Base-by-base conservation (phyloP, 30 jellyfish, hydroid and myxozoan genomes). In the Sanderia malayensis region DNA sequence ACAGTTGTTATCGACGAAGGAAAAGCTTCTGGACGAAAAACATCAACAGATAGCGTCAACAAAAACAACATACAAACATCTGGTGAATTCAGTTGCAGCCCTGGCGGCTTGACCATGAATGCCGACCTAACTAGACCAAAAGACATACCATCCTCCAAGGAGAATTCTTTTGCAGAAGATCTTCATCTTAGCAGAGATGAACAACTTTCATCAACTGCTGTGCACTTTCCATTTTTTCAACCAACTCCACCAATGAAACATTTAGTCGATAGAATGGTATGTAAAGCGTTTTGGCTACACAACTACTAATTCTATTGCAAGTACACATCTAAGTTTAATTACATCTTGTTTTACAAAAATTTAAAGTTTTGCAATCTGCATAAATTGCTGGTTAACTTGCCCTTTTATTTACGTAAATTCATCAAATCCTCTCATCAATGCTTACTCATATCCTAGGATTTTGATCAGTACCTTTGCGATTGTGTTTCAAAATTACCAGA, bases 401-500 rank as follows among this genome's bases (percentile, higher is more conserved):
- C n/a, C n/a, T n/a, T n/a, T n/a, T n/a, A n/a, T n/a, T n/a, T n/a
- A n/a, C n/a, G n/a, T n/a, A n/a, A n/a, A n/a, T n/a, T n/a, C n/a
- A n/a, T n/a, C n/a, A n/a, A n/a, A n/a, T n/a, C n/a, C n/a, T n/a
- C n/a, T n/a, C n/a, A n/a, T n/a, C n/a, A n/a, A n/a, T n/a, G n/a
- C n/a, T n/a, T n/a, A n/a, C n/a, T n/a, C n/a, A n/a, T n/a, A n/a
- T n/a, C n/a, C n/a, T n/a, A 83, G 95, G 95, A 83, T 68, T 83
- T 83, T 33, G 95, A 83, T 68, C 75, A 41, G 22, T 83, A 83
- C 59, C 67, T 83, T 4, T 58, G 32, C 32, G 95, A 83, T 25
- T 83, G 95, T 57, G 85, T 83, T 34, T 47, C 73, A 71, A 83
- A 73, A 61, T 44, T 83, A 19, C 95, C 95, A 1, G 95, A 83